Evolutionary conservation across 2,888 invertebrate species (phyloP).

Genomic region (Diadegma fenestrale): DNA sequence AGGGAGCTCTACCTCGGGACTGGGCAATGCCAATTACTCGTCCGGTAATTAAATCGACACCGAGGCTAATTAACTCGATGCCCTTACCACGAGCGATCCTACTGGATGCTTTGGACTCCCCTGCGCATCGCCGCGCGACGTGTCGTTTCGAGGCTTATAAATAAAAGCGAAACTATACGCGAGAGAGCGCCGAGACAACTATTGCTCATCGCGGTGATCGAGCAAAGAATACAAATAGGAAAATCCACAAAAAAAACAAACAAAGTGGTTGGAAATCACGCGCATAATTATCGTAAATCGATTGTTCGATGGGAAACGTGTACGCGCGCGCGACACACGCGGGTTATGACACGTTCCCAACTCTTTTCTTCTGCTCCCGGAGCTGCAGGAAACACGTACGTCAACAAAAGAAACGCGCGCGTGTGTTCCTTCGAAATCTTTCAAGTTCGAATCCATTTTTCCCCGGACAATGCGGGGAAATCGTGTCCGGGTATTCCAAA

Average conservation of each 20-base stretch:
- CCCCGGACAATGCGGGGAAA: neutral
- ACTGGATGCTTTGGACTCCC: constrained; percentile 50
- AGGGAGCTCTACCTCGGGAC: constrained; percentile 70
- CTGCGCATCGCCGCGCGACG: constrained; percentile 45
- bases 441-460: constrained; percentile 4
- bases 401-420: constrained; percentile 54
- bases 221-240: neutral
- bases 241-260: neutral
- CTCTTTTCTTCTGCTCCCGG: constrained; percentile 24
- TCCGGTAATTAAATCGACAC: constrained; percentile 84
- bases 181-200: neutral
- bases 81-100: constrained; percentile 65
- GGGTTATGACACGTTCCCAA: constrained; percentile 50
- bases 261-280: constrained; percentile 48
- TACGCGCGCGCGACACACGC: constrained; percentile 15
- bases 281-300: constrained; percentile 68
- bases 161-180: constrained; percentile 49
- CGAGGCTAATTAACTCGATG: constrained; percentile 81
- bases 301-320: constrained; percentile 59
- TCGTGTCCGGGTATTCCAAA: neutral
- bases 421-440: constrained; percentile 21
- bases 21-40: constrained; percentile 82
- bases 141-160: constrained; percentile 56
- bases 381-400: constrained; percentile 65
- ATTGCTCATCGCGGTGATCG: neutral